These are phyloP conservation scores for Ennomos erosarius DNA, from an alignment of 2,888 invertebrate genomes.

Conservation along the genomic window DNA sequence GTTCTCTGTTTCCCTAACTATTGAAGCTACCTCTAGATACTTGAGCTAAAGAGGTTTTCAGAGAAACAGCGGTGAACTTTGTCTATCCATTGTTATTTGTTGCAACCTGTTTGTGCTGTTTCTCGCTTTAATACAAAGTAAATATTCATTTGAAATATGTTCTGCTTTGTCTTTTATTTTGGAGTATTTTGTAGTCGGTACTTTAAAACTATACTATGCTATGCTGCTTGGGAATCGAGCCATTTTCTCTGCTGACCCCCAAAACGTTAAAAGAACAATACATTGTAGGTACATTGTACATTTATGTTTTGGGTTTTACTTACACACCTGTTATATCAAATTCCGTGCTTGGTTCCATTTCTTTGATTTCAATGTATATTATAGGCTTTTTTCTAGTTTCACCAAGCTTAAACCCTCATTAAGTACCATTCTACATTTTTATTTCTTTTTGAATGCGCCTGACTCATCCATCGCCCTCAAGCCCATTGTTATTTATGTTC, in stretches of 20 bases:
- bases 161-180: conserved; percentile 11
- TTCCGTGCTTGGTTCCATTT: too few relatives aligned
- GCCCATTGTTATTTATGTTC: conserved; percentile 12
- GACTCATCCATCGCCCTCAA: not conserved
- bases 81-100: conserved; percentile 31
- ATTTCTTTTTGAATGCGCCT: not conserved
- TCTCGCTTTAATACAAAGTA: conserved; percentile 23
- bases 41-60: conserved; percentile 42
- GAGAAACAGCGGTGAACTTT: conserved; percentile 40
- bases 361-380: too few relatives aligned
- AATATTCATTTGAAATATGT: conserved; percentile 11
- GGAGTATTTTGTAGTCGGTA: too few relatives aligned
- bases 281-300: too few relatives aligned
- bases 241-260: not conserved
- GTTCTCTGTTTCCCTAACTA: conserved; percentile 18
- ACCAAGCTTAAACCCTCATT: too few relatives aligned
- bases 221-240: not conserved
- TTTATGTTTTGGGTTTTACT: too few relatives aligned
- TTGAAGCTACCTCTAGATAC: conserved; percentile 30
- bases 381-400: too few relatives aligned
- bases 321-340: too few relatives aligned
- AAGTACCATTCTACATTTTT: not conserved
- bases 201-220: conserved; percentile 1
- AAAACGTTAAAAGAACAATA: too few relatives aligned
- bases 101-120: conserved; percentile 25